Percentiles rank a stretch among this genome's conserved stretches.
phyloP scores from a whole-genome alignment of 1,140 invertebrate genomes.

The Drosophila repletoides region DNA sequence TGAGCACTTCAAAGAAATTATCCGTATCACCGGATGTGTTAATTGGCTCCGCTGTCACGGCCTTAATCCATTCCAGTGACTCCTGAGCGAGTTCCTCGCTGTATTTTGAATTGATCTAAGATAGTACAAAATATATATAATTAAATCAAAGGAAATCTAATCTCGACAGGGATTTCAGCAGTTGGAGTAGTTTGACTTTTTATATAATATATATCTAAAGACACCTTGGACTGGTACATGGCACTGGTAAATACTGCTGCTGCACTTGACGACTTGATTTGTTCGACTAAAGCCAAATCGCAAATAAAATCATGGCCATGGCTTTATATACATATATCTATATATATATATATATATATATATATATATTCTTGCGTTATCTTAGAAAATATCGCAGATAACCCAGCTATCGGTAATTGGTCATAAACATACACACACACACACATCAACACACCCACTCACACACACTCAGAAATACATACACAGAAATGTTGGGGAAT shows the following conservation, averaged over 20 bases:
- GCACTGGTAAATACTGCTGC: neutral
- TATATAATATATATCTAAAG: neutral
- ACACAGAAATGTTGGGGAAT: slow-evolving; percentile 36
- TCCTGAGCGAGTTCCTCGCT: slow-evolving; percentile 95
- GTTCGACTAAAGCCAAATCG: slow-evolving; percentile 35
- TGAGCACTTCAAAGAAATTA: slow-evolving; percentile 94
- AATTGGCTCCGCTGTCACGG: slow-evolving; percentile 90
- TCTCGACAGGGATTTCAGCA: no score
- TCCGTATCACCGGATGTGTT: slow-evolving; percentile 93
- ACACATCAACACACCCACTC: slow-evolving; percentile 9
- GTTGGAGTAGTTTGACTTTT: no score
- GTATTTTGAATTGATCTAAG: slow-evolving; percentile 97
- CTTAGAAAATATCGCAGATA: slow-evolving; percentile 53
- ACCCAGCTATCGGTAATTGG: slow-evolving; percentile 61
- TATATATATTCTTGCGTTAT: slow-evolving; percentile 46
- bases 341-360: slow-evolving; percentile 20
- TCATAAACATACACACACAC: slow-evolving; percentile 47
- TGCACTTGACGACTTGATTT: neutral
- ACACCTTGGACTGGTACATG: slow-evolving; percentile 67
- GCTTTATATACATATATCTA: slow-evolving; percentile 18
- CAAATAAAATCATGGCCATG: slow-evolving; percentile 33
- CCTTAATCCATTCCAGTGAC: slow-evolving; percentile 94
- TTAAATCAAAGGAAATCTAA: no score
- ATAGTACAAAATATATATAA: slow-evolving; percentile 3
- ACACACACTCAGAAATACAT: slow-evolving; percentile 22